Conservation (phyloP, 1,140 invertebrate genomes). For the Littorina saxatilis region DNA sequence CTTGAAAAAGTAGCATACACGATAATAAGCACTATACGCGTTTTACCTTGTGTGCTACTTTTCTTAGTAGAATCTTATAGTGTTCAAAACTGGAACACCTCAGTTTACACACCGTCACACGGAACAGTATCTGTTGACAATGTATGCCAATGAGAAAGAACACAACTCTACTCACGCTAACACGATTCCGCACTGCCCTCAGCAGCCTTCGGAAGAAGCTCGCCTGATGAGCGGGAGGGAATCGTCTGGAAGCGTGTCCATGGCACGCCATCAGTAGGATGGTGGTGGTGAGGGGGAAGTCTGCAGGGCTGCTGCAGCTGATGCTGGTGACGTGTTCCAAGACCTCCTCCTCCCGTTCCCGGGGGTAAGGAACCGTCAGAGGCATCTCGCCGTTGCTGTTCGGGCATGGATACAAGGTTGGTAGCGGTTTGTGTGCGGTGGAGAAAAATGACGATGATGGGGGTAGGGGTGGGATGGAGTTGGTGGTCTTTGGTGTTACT, state of each 20-base stretch:
- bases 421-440: not conserved
- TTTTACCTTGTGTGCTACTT: too few species aligned
- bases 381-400: slow-evolving; percentile 32
- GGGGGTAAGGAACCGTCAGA: slow-evolving; percentile 59
- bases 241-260: slow-evolving; percentile 60
- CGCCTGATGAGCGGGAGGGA: slow-evolving; percentile 53
- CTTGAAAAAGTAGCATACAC: too few species aligned
- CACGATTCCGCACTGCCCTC: slow-evolving; percentile 53
- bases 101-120: too few species aligned
- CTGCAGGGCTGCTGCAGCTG: slow-evolving; percentile 49
- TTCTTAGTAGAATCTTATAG: too few species aligned
- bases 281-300: slow-evolving; percentile 60
- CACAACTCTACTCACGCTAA: slow-evolving; percentile 56
- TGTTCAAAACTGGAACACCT: too few species aligned
- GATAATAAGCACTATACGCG: too few species aligned
- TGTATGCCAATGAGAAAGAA: not conserved
- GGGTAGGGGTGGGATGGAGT: not conserved
- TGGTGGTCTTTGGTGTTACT: too few species aligned
- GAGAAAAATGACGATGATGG: not conserved
- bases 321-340: slow-evolving; percentile 60
- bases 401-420: slow-evolving; percentile 23
- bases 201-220: slow-evolving; percentile 60
- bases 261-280: slow-evolving; percentile 62
- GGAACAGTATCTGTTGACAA: too few species aligned
- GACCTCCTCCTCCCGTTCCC: slow-evolving; percentile 65